Evolutionary conservation across 2,113 vertebrate species (phyloP), one percentile per base, ranked within the genome.

Genomic region (Paradoxurus hermaphroditus): DNA sequence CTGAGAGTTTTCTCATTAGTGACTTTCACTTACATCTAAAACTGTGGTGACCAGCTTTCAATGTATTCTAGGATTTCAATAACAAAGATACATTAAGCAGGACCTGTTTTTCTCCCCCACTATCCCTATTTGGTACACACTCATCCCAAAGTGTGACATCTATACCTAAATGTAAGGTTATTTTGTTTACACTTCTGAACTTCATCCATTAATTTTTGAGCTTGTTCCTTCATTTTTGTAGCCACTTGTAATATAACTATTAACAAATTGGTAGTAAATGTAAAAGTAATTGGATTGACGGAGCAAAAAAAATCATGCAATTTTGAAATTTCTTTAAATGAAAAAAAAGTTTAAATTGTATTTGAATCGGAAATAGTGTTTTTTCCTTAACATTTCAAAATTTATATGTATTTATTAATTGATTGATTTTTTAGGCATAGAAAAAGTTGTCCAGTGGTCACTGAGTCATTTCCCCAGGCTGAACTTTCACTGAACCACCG

Each of bases 361-460:
- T 89, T 85, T 93, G 36, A 92, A 62, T 90, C 5, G 88, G 16
- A 92, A 97, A 53, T 56, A 53, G 29, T 88, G n/a, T 75, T 85
- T 56, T 51, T 85, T 68, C 49, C 34, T 92, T 86, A 90, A 16
- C 29, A 29, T 79, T 98, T 94, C 27, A 94, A 88, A 46, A 2
- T 62, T 70, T 95, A 13, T 27, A 89, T 94, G 94, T 86, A 68
- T 91, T 87, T 51, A 91, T 96, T 97, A 1, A 82, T 86, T 90
- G 23, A 41, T 36, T 56, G 14, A 39, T 85, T 53, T 90, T 97
- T 87, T 97, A 98, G 98, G 92, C 41, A 5, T 77, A 97, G 85
- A 96, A 96, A 95, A 78, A 81, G 93, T 19, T 49, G 11, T 85
- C 85, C 88, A 21, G 7, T 81, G 59, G 81, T 93, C 93, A 44